Evolutionary conservation across 1,140 invertebrate genomes (phyloP), one percentile per base, ranked within the genome.

Genomic region (Halesus radiatus): DNA sequence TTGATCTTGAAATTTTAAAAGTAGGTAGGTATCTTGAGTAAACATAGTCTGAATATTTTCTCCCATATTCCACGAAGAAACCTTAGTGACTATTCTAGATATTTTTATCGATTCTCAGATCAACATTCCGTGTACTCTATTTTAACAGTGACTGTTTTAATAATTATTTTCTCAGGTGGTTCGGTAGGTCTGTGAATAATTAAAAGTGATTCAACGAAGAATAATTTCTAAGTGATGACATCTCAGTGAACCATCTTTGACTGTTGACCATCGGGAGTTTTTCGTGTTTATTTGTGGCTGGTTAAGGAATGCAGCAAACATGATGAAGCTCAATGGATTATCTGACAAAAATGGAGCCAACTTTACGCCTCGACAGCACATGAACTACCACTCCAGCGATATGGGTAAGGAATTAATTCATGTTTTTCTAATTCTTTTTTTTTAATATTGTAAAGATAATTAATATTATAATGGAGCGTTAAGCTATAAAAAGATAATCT

Each of bases 311-410:
- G 68, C 64, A 53, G 26, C 45, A 62, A 80, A 54, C 32, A 83
- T 83, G 78, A 83, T 83, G 78, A 83, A 83, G 64, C 79, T 80
- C 4, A 83, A 83, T 75, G 81, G 81, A 64, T 70, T 80, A 78
- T 80, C 81, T 18, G 81, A 83, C n/a, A 83, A 83, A 54, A 80
- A 45, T 53, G 58, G 54, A 18, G 80, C 15, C 15, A 78, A 70
- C 73, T 74, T 78, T 45, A 76, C 66, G 23, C 29, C 20, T 22
- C 75, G 78, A 54, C 78, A 80, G 2, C 81, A 83, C 18, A 78
- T 78, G 32, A 75, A 74, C 58, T 83, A 80, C 23, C 60, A 68
- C 10, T 29, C 78, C 53, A 68, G 80, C 29, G 78, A 83, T 29
- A 80, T 80, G 78, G 76, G 81, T 83, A 60, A 83, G 81, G 74